Evolutionary conservation across 2,888 invertebrate species (phyloP), one percentile per base, ranked within the genome.

Genomic region (Ischnus inquisitorius): DNA sequence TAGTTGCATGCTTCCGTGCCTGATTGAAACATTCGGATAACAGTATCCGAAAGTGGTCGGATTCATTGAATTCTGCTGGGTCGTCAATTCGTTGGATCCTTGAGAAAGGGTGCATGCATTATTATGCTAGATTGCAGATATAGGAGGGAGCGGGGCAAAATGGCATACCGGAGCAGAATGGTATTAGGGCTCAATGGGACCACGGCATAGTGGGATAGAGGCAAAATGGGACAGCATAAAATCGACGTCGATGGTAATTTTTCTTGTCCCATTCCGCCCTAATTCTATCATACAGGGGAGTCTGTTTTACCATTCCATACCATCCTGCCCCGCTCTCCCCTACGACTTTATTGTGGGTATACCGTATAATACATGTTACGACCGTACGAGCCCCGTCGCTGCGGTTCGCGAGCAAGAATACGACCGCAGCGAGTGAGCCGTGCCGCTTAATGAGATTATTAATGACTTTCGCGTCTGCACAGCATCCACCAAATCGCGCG

Each of bases 391-490:
- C 54, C 43, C 64, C 19, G 67, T 68, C 62, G 71, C 41, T 65
- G 79, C 28, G 71, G 79, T 68, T 54, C 39, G 34, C 57, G 54
- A 64, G 46, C 25, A 68, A 25, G 54, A 77, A 82, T 39, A 54
- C 75, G 51, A 75, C 75, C 75, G 51, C 75, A 75, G 19, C 64
- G 48, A 68, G 74, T 41, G 57, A 46, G 19, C 62, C 69, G 41
- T 28, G 46, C 22, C 62, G 74, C 41, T 80, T 80, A 68, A 80
- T 80, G 60, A 67, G 60, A 74, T 80, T 80, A 80, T 80, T 80
- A 74, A 80, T 80, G 74, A 72, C 57, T 80, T 68, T 80, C 54
- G 12, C 68, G 60, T 74, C 65, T 34, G 65, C 43, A 43, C n/a
- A 64, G 71, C 64, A 34, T 79, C 64, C 64, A 72, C 16, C 71